Base-by-base conservation (phyloP, 1,140 invertebrate species). In the Cotesia chilonis region DNA sequence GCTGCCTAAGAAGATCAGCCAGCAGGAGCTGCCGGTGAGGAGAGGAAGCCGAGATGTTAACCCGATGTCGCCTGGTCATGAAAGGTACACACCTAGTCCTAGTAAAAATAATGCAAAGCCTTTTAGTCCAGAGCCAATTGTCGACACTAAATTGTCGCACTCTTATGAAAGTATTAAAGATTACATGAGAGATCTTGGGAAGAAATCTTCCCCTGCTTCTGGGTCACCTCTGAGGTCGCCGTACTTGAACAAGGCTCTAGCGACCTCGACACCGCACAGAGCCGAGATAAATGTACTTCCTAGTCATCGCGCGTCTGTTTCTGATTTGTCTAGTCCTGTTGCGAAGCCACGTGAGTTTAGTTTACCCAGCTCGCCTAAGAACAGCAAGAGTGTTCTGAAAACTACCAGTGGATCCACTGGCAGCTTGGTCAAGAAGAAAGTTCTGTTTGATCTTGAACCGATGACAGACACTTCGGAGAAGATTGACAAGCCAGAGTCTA, bases 361-460 rank as follows among this genome's bases (percentile, higher is more conserved):
- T 61, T 35, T 71, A 55, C 65, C 59, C 7, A 28, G 6, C 41
- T 82, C 78, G 7, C 80, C 81, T 20, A 85, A 82, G 70, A 78
- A 79, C 57, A 82, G 73, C 73, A 90, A 88, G 83, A 86, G 90
- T 66, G 89, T 90, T 36, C 75, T 91, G 10, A 91, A 90, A 84
- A 87, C 85, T 74, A 83, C 85, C 12, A 83, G 82, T 52, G 77
- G 75, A 3, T 89, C 89, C 3, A 84, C 82, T 6, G 85, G 85
- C 38, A 88, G 83, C 37, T 80, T 89, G 28, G 83, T 87, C 36
- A 91, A 90, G 65, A 91, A 91, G 74, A 90, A 89, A 83, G 90
- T 91, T 2, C 75, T 89, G 51, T 91, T 91, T 75, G 88, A 90
- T 81, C 84, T 91, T 77, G 86, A 89, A 69, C 85, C 87, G 80